Evolutionary conservation across 2,113 vertebrate genomes (phyloP).

Genomic region (Marmota monax): DNA sequence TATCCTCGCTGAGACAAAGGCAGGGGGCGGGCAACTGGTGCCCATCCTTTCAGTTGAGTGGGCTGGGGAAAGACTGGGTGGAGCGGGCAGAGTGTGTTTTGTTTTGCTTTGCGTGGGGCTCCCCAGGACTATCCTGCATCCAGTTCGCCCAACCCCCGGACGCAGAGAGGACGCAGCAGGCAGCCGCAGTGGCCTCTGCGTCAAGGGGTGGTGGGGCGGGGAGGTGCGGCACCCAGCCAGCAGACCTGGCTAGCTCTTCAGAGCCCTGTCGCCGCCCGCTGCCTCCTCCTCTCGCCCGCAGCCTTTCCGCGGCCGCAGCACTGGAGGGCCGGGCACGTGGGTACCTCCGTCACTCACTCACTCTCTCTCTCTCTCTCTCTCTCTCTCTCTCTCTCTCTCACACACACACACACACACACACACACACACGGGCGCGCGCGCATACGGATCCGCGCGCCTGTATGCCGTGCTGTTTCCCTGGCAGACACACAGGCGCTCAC

Average conservation of each 20-base stretch:
- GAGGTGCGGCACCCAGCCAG: slow-evolving; percentile 74
- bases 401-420: neutral
- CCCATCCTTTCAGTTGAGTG: neutral
- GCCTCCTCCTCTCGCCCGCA: slow-evolving; percentile 58
- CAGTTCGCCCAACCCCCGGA: neutral
- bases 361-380: no score
- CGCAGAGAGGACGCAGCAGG: neutral
- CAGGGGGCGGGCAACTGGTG: neutral
- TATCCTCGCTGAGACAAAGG: neutral
- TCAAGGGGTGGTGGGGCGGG: slow-evolving; percentile 67
- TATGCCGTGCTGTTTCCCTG: slow-evolving; percentile 18
- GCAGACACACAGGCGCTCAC: slow-evolving; percentile 13
- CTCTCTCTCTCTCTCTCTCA: no score
- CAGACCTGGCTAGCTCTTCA: slow-evolving; percentile 41
- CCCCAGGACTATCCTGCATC: neutral
- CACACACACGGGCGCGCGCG: neutral
- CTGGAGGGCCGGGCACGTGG: slow-evolving; percentile 81
- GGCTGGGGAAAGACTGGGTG: neutral
- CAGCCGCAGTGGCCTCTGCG: slow-evolving; percentile 82
- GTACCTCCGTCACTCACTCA: slow-evolving; percentile 57
- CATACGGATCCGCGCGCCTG: neutral
- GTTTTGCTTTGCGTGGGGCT: neutral
- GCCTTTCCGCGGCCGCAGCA: slow-evolving; percentile 77
- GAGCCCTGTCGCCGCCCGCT: slow-evolving; percentile 28
- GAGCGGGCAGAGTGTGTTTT: neutral